phyloP scores from a whole-genome alignment of 2,888 invertebrate genomes.

The Catonia carolina region DNA sequence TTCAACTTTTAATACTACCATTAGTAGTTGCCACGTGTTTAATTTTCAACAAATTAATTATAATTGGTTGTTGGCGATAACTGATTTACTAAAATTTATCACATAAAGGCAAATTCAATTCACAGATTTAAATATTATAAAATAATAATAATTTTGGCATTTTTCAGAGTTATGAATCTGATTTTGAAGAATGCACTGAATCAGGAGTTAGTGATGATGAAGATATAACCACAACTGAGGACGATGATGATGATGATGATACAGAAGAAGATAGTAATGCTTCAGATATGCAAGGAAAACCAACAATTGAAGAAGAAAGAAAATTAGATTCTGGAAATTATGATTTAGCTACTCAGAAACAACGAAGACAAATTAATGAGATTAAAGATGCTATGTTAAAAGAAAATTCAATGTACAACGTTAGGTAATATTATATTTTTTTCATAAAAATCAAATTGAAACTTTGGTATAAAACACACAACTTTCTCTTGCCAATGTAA shows the following conservation, averaged over 20 bases:
- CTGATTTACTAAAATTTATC: too few species aligned
- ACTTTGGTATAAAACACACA: too few species aligned
- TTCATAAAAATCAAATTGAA: too few species aligned
- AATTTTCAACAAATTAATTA: too few species aligned
- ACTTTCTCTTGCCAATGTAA: too few species aligned
- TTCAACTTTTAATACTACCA: too few species aligned
- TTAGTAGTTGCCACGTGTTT: too few species aligned
- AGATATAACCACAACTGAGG: constrained; percentile 10
- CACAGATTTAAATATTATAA: too few species aligned
- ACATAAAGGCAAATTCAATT: too few species aligned
- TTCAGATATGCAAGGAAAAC: constrained; percentile 13
- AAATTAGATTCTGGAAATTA: constrained; percentile 55
- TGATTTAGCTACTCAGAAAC: constrained; percentile 41
- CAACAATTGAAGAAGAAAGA: constrained; percentile 45
- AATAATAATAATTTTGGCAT: too few species aligned
- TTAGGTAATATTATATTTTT: too few species aligned
- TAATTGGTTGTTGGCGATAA: too few species aligned
- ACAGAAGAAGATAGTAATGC: constrained; percentile 33
- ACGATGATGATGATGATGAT: constrained; percentile 17
- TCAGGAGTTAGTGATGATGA: constrained; percentile 22
- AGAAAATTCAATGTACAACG: constrained; percentile 38
- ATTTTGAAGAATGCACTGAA: constrained; percentile 42
- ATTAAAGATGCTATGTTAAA: constrained; percentile 44
- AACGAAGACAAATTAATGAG: constrained; percentile 39
- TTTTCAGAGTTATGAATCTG: constrained; percentile 47